Conservation (phyloP, 1,140 invertebrate species). For the Parapsyche elsis region DNA sequence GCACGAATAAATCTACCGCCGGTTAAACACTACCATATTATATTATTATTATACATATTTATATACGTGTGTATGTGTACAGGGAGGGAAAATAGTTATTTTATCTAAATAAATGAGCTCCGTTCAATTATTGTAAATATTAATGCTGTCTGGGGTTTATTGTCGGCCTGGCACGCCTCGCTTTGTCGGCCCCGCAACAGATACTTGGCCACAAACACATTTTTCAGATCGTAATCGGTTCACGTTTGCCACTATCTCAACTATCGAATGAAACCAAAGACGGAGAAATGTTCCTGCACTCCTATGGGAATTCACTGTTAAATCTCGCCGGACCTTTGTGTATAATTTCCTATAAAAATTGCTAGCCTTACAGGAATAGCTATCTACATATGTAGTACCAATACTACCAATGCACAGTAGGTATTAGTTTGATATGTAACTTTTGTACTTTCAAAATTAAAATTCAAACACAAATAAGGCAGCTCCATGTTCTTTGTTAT, state of each 20-base stretch:
- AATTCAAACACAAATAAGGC: too few species aligned
- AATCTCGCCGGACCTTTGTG: too few species aligned
- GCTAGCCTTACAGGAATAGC: too few species aligned
- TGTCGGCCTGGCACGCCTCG: conserved; percentile 23
- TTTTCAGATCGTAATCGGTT: conserved; percentile 27
- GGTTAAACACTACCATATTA: conserved; percentile 43
- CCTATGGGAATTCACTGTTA: not conserved
- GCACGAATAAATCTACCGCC: conserved; percentile 44
- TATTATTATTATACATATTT: not conserved
- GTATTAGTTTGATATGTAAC: too few species aligned
- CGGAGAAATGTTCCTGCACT: not conserved
- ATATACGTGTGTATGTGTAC: not conserved
- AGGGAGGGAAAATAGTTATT: conserved; percentile 44
- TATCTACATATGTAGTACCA: too few species aligned
- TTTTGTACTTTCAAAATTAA: too few species aligned
- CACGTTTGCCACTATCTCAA: not conserved
- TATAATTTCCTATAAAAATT: too few species aligned
- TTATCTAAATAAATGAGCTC: conserved; percentile 48
- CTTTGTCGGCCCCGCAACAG: conserved; percentile 45
- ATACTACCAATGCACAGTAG: too few species aligned
- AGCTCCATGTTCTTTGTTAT: too few species aligned
- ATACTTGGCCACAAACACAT: conserved; percentile 30
- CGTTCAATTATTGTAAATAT: conserved; percentile 54
- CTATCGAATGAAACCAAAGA: not conserved
- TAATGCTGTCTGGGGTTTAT: conserved; percentile 31